Conservation (phyloP, 2,113 vertebrate species). For the Eublepharis macularius region DNA sequence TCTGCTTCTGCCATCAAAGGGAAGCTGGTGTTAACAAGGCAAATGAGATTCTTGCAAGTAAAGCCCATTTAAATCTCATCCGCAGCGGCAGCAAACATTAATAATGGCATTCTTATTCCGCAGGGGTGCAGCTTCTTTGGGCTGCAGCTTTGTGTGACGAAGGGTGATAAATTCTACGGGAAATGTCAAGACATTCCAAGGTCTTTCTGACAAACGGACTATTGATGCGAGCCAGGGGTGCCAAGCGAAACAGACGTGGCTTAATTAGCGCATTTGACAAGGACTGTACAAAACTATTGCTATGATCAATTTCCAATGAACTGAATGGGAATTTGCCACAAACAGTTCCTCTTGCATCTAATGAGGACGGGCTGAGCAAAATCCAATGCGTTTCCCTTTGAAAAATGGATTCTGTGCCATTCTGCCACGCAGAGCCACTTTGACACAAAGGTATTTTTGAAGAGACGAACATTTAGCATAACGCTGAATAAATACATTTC, state of each 20-base stretch:
- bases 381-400: constrained; percentile 4
- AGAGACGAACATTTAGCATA: constrained; percentile 2
- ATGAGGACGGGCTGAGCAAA: not conserved
- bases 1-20: not conserved
- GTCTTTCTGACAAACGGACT: constrained; percentile 23
- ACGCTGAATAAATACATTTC: constrained; percentile 30
- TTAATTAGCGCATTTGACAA: constrained; percentile 24
- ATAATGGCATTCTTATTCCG: constrained; percentile 9
- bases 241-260: constrained; percentile 15
- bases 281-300: not conserved
- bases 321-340: constrained; percentile 16
- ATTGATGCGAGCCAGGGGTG: not conserved
- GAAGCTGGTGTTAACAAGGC: constrained; percentile 21
- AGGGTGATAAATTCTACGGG: constrained; percentile 12
- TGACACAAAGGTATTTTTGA: not conserved
- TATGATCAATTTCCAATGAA: constrained; percentile 8
- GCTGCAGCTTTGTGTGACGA: constrained; percentile 6
- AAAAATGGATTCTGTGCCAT: constrained; percentile 13
- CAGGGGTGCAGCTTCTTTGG: not conserved
- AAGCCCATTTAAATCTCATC: constrained; percentile 13
- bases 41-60: not conserved
- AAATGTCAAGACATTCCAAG: not conserved
- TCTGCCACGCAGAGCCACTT: not conserved
- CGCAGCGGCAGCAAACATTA: constrained; percentile 2
- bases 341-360: not conserved